phyloP scores from a whole-genome alignment of 1,140 invertebrate genomes.

The Lordiphosa mommai region DNA sequence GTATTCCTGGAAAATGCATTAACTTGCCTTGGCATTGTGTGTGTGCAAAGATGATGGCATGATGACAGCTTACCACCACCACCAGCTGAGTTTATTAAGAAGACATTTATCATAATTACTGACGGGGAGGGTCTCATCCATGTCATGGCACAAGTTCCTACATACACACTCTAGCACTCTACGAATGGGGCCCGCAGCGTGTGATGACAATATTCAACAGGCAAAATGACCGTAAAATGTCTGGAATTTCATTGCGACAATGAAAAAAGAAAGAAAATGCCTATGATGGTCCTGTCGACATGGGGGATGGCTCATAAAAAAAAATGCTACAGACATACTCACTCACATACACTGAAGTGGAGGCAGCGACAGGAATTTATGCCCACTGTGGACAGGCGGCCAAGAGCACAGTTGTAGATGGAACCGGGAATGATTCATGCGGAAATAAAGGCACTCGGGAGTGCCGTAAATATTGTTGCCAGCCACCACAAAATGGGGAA shows the following conservation, averaged over 20 bases:
- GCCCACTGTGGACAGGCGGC: conserved; percentile 16
- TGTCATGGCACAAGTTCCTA: neutral
- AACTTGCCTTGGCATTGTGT: conserved; percentile 17
- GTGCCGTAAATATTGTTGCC: conserved; percentile 60
- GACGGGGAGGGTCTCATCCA: neutral
- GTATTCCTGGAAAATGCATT: conserved; percentile 50
- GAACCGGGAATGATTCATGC: conserved; percentile 65
- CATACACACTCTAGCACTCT: neutral
- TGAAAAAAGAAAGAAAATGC: conserved; percentile 51
- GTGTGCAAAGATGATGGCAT: conserved; percentile 8
- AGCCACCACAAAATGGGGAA: conserved; percentile 32
- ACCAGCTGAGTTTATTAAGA: conserved; percentile 49
- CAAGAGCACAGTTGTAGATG: no score
- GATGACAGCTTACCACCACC: conserved; percentile 17
- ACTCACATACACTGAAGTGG: neutral
- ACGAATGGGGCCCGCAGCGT: neutral
- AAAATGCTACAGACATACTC: conserved; percentile 42
- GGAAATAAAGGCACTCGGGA: conserved; percentile 69
- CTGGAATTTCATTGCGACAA: conserved; percentile 56
- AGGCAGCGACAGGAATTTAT: conserved; percentile 46
- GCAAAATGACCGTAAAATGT: conserved; percentile 45
- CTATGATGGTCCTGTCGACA: conserved; percentile 36
- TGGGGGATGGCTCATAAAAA: conserved; percentile 50
- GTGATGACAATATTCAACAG: conserved; percentile 53
- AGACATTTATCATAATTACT: conserved; percentile 72